A percentile compares a stretch with the other conserved stretches of the same genome.
phyloP scores from a whole-genome alignment of 1,140 invertebrate species.

The Drosophila pseudoananassae region DNA sequence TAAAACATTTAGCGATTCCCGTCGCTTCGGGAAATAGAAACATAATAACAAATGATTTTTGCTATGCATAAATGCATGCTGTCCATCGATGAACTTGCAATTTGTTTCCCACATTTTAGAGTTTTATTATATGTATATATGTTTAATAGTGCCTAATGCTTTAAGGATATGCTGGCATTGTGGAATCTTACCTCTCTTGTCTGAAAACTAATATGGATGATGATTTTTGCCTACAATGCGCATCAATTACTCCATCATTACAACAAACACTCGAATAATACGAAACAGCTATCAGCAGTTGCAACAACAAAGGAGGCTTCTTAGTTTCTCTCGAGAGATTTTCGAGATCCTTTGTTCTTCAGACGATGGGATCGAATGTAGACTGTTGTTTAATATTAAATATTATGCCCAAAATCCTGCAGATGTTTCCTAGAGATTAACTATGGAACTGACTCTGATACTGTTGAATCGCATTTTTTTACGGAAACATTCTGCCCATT shows the following conservation, averaged over 20 bases:
- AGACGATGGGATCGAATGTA: constrained; percentile 21
- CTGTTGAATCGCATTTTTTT: constrained; percentile 25
- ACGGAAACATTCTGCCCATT: too few relatives aligned
- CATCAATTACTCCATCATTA: constrained; percentile 53
- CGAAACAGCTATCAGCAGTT: neutral
- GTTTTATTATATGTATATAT: too few relatives aligned
- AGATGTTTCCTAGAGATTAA: constrained; percentile 56
- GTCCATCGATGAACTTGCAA: too few relatives aligned
- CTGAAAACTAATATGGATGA: constrained; percentile 6
- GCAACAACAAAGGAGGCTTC: constrained; percentile 32
- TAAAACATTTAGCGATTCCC: too few relatives aligned
- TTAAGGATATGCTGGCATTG: neutral
- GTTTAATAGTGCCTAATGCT: too few relatives aligned
- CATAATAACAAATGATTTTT: too few relatives aligned
- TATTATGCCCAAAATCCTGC: constrained; percentile 38
- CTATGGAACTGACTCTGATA: constrained; percentile 2
- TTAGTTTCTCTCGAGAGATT: neutral
- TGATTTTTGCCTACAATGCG: constrained; percentile 30
- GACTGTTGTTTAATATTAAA: constrained; percentile 35
- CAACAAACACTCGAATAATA: constrained; percentile 15
- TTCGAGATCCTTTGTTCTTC: constrained; percentile 18
- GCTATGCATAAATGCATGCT: too few relatives aligned
- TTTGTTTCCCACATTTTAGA: too few relatives aligned
- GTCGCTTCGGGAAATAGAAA: too few relatives aligned
- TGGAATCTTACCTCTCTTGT: neutral